These are phyloP conservation scores for Holacanthella duospinosa DNA, from an alignment of 2,888 invertebrate genomes.

Conservation along the genomic window DNA sequence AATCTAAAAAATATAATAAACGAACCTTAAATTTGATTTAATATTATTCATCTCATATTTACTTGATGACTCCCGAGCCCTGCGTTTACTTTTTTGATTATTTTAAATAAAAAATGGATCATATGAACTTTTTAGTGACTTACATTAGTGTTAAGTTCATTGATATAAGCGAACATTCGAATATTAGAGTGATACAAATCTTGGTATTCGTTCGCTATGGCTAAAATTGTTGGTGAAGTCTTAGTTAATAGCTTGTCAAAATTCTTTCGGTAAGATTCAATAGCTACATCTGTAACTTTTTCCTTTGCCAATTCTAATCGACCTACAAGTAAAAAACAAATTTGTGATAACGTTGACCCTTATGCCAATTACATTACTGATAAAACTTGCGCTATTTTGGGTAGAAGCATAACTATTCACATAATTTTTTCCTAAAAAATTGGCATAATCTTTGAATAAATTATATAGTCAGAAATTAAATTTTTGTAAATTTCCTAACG, in stretches of 20 bases:
- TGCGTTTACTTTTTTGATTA: too few relatives aligned
- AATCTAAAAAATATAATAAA: slow-evolving; percentile 16
- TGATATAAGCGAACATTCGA: slow-evolving; percentile 32
- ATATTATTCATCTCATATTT: not conserved
- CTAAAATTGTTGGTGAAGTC: slow-evolving; percentile 18
- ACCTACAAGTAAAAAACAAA: slow-evolving; percentile 16
- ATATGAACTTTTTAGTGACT: not conserved
- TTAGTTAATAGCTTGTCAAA: slow-evolving; percentile 27
- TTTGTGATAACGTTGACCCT: too few relatives aligned
- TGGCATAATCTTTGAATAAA: too few relatives aligned
- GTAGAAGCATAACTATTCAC: too few relatives aligned
- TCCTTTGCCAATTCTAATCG: slow-evolving; percentile 34
- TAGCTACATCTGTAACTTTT: slow-evolving; percentile 26
- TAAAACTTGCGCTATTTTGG: too few relatives aligned
- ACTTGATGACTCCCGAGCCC: too few relatives aligned
- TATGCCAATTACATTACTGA: too few relatives aligned
- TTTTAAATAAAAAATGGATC: not conserved
- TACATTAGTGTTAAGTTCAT: slow-evolving; percentile 34
- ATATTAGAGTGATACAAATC: slow-evolving; percentile 33
- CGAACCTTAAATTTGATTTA: slow-evolving; percentile 6
- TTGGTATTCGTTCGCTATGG: slow-evolving; percentile 29
- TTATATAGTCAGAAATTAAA: too few relatives aligned
- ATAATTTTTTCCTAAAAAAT: too few relatives aligned
- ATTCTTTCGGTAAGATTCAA: slow-evolving; percentile 29
- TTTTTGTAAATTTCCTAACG: too few relatives aligned